phyloP scores from a whole-genome alignment of 2,797 vertebrate species.

The Lacerta bilineata region DNA sequence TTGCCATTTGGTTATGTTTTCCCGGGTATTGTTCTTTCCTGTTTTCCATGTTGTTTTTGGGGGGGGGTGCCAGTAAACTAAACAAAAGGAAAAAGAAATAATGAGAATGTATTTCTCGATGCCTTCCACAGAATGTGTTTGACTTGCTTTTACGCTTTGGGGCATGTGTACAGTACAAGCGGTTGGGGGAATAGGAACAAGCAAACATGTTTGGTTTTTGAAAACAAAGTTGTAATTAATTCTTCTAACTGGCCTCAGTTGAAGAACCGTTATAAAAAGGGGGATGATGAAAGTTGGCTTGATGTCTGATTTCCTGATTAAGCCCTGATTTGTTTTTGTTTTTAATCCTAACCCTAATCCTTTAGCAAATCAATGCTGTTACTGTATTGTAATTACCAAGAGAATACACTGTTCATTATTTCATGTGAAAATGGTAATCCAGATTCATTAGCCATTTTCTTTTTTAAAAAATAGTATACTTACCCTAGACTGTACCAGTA shows the following conservation, averaged over 20 bases:
- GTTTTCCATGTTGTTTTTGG: background rate
- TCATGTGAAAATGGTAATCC: constrained; percentile 9
- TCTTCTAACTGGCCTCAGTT: background rate
- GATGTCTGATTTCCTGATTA: constrained; percentile 1
- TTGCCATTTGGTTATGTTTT: constrained; percentile 7
- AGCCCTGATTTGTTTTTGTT: background rate
- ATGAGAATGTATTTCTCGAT: background rate
- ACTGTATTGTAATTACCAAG: background rate
- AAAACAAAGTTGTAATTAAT: constrained; percentile 15
- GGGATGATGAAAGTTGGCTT: constrained; percentile 13
- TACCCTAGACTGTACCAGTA: background rate
- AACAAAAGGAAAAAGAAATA: background rate
- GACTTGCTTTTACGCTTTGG: constrained; percentile 2
- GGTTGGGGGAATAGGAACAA: background rate
- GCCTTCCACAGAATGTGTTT: background rate
- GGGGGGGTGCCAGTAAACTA: background rate
- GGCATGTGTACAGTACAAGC: background rate
- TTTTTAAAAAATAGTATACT: background rate
- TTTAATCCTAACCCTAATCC: background rate
- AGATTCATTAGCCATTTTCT: background rate
- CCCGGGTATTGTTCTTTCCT: background rate
- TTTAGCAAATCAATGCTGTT: constrained; percentile 10
- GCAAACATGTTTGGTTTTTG: constrained; percentile 29
- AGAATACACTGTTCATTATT: constrained; percentile 15
- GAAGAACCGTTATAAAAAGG: background rate